Conservation (phyloP, 2,888 invertebrate genomes). For the Drosophila nr. medialis region DNA sequence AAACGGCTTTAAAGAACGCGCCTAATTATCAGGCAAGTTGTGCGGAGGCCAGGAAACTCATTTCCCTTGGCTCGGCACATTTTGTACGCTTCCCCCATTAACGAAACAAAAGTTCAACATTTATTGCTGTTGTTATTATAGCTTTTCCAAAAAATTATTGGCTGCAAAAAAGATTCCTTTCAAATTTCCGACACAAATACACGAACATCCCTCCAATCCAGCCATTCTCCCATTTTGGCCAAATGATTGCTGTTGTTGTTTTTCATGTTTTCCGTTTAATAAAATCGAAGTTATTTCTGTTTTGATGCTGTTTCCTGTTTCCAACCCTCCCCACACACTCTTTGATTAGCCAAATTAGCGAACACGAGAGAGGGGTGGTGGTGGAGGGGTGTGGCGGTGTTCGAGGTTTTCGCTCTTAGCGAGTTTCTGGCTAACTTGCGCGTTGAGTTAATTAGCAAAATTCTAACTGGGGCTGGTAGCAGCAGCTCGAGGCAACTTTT, state of each 20-base stretch:
- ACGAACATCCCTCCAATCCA: background rate
- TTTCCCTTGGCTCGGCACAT: slow-evolving; percentile 49
- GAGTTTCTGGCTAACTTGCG: slow-evolving; percentile 57
- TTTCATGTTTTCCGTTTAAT: slow-evolving; percentile 69
- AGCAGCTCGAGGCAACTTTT: slow-evolving; percentile 61
- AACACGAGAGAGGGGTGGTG: slow-evolving; percentile 23
- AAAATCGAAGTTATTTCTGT: slow-evolving; percentile 67
- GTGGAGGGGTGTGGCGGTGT: background rate
- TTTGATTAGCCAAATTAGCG: slow-evolving; percentile 79
- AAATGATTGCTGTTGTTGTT: slow-evolving; percentile 38
- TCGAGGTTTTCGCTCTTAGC: slow-evolving; percentile 29
- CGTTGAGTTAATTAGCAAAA: slow-evolving; percentile 77
- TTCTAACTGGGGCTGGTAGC: slow-evolving; percentile 68
- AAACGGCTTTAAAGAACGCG: slow-evolving; percentile 57
- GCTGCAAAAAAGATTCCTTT: slow-evolving; percentile 61
- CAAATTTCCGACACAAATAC: slow-evolving; percentile 50
- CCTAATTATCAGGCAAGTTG: slow-evolving; percentile 64
- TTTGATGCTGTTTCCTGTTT: slow-evolving; percentile 29
- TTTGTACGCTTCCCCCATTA: slow-evolving; percentile 43
- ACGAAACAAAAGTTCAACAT: slow-evolving; percentile 70
- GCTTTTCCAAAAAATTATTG: slow-evolving; percentile 67
- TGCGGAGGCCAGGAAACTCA: slow-evolving; percentile 43
- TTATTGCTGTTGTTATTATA: slow-evolving; percentile 70
- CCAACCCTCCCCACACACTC: slow-evolving; percentile 32
- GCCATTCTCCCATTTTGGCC: background rate